These are phyloP conservation scores for Phocoena sinus DNA, from an alignment of 2,113 vertebrate species.

Conservation along the genomic window DNA sequence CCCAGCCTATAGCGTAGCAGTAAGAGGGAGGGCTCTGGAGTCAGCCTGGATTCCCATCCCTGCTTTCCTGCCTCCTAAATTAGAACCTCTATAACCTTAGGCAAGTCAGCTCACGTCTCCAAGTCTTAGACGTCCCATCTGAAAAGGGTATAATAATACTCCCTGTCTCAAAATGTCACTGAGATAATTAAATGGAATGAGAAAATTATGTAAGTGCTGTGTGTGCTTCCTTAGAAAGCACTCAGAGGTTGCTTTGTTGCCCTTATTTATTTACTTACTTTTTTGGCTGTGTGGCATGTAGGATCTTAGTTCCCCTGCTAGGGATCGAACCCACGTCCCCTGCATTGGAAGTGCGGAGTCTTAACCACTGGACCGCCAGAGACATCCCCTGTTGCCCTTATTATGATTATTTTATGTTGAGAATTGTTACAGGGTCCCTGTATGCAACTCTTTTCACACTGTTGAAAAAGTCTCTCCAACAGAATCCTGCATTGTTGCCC, in stretches of 20 bases:
- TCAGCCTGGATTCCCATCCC: not conserved
- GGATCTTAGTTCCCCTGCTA: no score
- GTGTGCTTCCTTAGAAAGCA: not conserved
- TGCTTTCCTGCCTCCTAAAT: not conserved
- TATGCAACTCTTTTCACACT: not conserved
- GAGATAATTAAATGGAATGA: not conserved
- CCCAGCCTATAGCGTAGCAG: not conserved
- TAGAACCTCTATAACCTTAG: not conserved
- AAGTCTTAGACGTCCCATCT: not conserved
- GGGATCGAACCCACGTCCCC: no score
- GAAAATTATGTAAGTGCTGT: not conserved
- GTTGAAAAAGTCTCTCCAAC: not conserved
- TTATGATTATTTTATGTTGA: not conserved
- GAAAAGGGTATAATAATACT: not conserved
- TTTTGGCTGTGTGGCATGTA: no score
- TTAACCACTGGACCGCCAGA: no score
- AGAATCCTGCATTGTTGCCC: not conserved
- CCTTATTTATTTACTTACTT: not conserved
- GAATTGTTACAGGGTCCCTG: not conserved
- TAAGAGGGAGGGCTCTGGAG: not conserved
- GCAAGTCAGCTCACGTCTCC: not conserved
- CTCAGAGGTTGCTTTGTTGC: not conserved
- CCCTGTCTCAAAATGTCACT: not conserved
- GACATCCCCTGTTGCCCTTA: not conserved
- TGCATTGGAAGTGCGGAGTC: no score